Base-by-base conservation (phyloP, 2,797 vertebrate species). In the Takifugu ocellatus region DNA sequence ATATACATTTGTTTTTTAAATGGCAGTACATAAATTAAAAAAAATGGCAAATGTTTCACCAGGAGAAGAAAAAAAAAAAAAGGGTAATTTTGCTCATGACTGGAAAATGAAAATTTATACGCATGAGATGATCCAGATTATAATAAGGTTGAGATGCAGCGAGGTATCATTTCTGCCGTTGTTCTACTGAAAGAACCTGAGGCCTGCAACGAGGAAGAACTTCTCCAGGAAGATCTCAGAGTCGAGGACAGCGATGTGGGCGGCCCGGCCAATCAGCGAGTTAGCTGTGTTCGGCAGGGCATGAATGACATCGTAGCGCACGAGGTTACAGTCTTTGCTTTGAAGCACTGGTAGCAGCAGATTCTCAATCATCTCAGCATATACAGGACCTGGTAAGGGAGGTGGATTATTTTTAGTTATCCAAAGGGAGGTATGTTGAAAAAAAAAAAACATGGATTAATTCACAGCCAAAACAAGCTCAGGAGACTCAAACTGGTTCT, bases 151-250 rank as follows among this genome's bases (percentile, higher is more conserved):
- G 87, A 79, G 85, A 81, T 89, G 87, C 87, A 92, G 92, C 95
- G 94, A 98, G 95, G 96, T 98, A 98, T 95, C 91, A 88, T 84
- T 90, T 87, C 88, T 87, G 85, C 55, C 17, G 1, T 50, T 36
- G 46, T 27, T 76, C 73, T 96, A 99, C 66, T 98, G 95, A 90
- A 99, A 99, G 88, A 98, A 99, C 89, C 94, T 96, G 67, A 99
- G 94, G 87, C 94, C 97, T 66, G 93, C 95, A 73, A 99, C 97
- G 27, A 99, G 93, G 75, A 99, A 98, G 89, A 99, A 99, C 88
- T 99, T 99, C 90, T 99, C 97, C 90, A 99, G 91, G 92, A 99
- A 99, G 91, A 99, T 98, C 92, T 99, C 97, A 1, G 97, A 99
- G 84, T 99, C 97, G 24, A 99, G 93, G 84, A 99, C 97, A 68